Conservation (phyloP, 2,113 vertebrate genomes). For the Hemicordylus capensis region DNA sequence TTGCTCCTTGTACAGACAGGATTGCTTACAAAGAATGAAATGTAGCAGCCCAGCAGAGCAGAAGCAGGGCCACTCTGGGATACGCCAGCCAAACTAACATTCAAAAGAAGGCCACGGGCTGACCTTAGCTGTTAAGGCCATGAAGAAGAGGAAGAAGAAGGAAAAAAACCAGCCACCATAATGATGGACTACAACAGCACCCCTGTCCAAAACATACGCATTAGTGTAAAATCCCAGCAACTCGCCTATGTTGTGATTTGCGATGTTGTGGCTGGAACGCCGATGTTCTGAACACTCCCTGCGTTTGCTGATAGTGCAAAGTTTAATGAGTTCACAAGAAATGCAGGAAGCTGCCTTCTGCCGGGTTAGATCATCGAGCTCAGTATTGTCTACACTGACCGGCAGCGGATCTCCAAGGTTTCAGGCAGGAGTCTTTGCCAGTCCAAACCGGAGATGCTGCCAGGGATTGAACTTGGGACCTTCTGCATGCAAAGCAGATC, state of each 20-base stretch:
- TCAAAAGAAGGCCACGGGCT: neutral
- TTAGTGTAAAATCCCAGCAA: neutral
- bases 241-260: neutral
- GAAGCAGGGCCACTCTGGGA: neutral
- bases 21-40: neutral
- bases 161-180: neutral
- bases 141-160: neutral
- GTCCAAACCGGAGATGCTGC: too few relatives aligned
- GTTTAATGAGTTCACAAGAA: too few relatives aligned
- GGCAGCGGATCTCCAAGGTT: too few relatives aligned
- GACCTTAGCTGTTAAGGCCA: neutral
- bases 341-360: too few relatives aligned
- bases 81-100: neutral
- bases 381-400: too few relatives aligned
- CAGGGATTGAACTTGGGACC: too few relatives aligned
- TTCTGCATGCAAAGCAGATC: too few relatives aligned
- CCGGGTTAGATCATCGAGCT: too few relatives aligned
- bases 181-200: neutral
- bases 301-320: too few relatives aligned
- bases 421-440: too few relatives aligned
- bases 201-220: neutral
- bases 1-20: neutral
- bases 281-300: neutral
- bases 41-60: neutral
- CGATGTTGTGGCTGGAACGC: neutral